A percentile compares a stretch with the other conserved stretches of the same genome.
phyloP scores from a whole-genome alignment of 1,140 invertebrate genomes.

The Muscidifurax raptorellus region DNA sequence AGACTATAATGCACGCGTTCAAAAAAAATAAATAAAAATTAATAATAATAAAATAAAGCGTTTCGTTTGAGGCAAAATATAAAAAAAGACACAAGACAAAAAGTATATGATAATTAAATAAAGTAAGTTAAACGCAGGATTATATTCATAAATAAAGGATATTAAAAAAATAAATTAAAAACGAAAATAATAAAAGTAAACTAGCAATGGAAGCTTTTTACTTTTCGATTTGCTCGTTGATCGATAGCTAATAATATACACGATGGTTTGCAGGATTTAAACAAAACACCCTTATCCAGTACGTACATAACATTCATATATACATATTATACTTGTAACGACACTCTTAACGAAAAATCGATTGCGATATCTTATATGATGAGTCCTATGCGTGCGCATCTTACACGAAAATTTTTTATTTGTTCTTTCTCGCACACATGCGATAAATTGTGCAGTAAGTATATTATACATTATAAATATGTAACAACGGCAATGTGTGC shows the following conservation, averaged over 20 bases:
- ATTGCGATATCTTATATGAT: not conserved
- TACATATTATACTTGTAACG: not conserved
- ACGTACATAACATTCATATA: not conserved
- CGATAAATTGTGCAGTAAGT: not conserved
- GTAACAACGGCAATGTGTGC: not conserved
- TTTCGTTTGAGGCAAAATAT: not conserved
- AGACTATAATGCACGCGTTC: conserved; percentile 2
- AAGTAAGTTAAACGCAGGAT: not conserved
- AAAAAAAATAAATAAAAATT: no score
- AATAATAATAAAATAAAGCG: no score
- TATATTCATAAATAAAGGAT: conserved; percentile 10
- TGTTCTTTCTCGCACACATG: conserved; percentile 4
- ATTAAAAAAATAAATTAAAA: not conserved
- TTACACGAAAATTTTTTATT: not conserved
- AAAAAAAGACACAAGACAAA: conserved; percentile 4
- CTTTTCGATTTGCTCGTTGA: conserved; percentile 33
- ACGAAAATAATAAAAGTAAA: conserved; percentile 4
- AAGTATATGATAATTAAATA: conserved; percentile 9
- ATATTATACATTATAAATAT: no score
- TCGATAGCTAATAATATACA: not conserved
- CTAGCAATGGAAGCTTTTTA: conserved; percentile 33
- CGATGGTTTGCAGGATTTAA: not conserved
- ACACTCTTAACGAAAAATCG: conserved; percentile 48
- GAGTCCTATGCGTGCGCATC: not conserved
- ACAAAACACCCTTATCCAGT: not conserved